A percentile compares a stretch with the other conserved stretches of the same genome.
These are phyloP conservation scores for Spodoptera littoralis DNA, from an alignment of 2,888 invertebrate genomes.

Conservation along the genomic window DNA sequence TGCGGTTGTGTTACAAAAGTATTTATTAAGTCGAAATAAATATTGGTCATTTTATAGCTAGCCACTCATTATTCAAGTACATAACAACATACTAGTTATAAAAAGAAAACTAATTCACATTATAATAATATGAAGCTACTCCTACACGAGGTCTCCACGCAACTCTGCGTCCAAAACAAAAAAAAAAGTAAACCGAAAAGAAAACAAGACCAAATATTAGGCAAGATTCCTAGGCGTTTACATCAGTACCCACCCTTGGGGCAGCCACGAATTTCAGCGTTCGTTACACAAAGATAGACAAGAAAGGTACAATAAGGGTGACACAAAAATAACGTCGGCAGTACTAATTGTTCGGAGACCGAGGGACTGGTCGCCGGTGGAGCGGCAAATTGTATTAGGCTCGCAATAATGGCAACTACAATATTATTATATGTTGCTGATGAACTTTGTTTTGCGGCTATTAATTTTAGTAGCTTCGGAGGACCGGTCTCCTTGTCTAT, in stretches of 20 bases:
- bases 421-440: constrained; percentile 49
- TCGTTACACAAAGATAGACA: constrained; percentile 70
- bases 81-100: too few relatives aligned
- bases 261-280: constrained; percentile 65
- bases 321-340: constrained; percentile 82
- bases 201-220: constrained; percentile 41
- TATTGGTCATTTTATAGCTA: too few relatives aligned
- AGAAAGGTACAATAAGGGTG: constrained; percentile 72
- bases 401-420: constrained; percentile 66
- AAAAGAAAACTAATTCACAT: too few relatives aligned
- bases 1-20: too few relatives aligned
- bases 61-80: too few relatives aligned
- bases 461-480: constrained; percentile 19
- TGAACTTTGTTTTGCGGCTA: constrained; percentile 28
- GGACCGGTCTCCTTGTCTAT: neutral
- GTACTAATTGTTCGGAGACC: constrained; percentile 85
- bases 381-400: constrained; percentile 85
- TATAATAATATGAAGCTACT: too few relatives aligned
- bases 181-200: constrained; percentile 12
- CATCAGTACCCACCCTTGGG: constrained; percentile 55
- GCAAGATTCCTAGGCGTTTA: constrained; percentile 52
- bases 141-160: too few relatives aligned
- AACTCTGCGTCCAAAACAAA: neutral
- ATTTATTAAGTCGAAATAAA: too few relatives aligned
- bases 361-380: constrained; percentile 73